Evolutionary conservation across 2,113 vertebrate species (phyloP).

Genomic region (Malurus alboscapulatus): DNA sequence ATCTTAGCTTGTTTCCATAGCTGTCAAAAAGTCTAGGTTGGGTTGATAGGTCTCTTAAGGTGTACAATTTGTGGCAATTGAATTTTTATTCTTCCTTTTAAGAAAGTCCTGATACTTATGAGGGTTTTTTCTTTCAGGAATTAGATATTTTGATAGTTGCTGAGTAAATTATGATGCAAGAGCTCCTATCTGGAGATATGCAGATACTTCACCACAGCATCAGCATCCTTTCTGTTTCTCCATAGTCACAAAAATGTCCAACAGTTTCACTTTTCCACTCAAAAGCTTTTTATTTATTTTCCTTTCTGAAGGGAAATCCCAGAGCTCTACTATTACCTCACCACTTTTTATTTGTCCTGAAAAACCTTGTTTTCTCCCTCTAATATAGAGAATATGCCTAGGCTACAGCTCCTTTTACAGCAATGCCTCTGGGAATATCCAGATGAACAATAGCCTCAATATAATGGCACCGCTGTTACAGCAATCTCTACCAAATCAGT

Average conservation of each 20-base stretch:
- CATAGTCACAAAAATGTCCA: not conserved
- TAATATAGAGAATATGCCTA: not conserved
- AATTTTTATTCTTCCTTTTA: not conserved
- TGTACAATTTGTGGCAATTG: not conserved
- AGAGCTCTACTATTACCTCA: not conserved
- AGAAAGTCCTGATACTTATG: not conserved
- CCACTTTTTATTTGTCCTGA: not conserved
- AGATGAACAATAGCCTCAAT: not conserved
- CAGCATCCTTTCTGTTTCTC: not conserved
- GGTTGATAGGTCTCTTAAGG: not conserved
- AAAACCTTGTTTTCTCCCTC: not conserved
- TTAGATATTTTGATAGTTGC: not conserved
- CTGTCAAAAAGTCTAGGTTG: not conserved
- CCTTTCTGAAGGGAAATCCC: not conserved
- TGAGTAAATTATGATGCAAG: not conserved
- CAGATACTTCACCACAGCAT: not conserved
- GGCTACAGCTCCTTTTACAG: not conserved
- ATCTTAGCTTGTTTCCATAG: not conserved
- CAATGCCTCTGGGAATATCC: not conserved
- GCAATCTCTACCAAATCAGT: not conserved
- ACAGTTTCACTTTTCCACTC: not conserved
- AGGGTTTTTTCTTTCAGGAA: not conserved
- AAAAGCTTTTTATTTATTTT: not conserved
- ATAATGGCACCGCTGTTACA: not conserved
- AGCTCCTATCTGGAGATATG: not conserved